Base-by-base conservation (phyloP, 2,888 invertebrate species). In the Microctonus hyperodae region DNA sequence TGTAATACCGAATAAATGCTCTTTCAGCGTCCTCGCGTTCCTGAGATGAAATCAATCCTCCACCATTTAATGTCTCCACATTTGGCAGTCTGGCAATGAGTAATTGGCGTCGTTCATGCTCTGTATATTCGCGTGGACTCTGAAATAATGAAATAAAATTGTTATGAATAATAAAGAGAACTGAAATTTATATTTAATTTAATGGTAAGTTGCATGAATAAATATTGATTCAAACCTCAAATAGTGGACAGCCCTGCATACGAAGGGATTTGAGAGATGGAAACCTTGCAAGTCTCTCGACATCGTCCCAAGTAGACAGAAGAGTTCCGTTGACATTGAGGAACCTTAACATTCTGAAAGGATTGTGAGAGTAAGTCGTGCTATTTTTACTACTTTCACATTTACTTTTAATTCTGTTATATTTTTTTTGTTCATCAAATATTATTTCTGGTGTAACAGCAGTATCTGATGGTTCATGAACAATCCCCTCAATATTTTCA, bases 21-120 rank as follows among this genome's bases (percentile, higher is more conserved):
- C 97, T 87, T 83, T 97, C 97, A 13, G 97, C 94, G 79, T 95
- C 93, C 83, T 96, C 96, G 67, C 96, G 88, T 82, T 97, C 97
- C 74, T 93, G 92, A 0, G 87, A 88, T 37, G 91, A 90, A 74
- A 97, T 94, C 13, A 88, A 88, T 20, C 93, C 94, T 65, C 97
- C 96, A 0, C 97, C 97, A 85, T 97, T 97, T 50, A 97, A 86
- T 62, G 92, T 92, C 72, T 90, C 88, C 55, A 97, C 91, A 82
- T 91, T 92, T 44, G 96, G 96, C 69, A 97, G 86, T 70, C 96
- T 88, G 11, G 96, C 96, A 58, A 97, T 93, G 62, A 96, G 85
- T 67, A 96, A 87, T 83, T 96, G 91, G 61, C 97, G 87, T 65
- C 96, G 87, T 84, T 96, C 94, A 84, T 96, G 94, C 82, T 95